These are phyloP conservation scores for Mimachlamys varia DNA, from an alignment of 2,888 invertebrate genomes.

Conservation along the genomic window DNA sequence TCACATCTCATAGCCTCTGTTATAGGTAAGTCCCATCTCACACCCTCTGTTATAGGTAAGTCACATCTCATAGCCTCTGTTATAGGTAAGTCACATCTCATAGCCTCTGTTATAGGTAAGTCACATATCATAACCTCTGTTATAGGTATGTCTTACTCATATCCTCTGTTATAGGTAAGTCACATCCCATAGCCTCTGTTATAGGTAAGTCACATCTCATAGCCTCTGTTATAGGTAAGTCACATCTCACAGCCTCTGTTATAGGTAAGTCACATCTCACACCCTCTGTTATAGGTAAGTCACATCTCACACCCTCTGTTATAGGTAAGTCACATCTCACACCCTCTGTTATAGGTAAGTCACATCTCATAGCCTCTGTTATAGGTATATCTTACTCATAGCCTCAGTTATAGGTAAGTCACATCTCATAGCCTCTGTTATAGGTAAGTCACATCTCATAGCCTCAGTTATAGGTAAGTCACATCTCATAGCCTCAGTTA, in stretches of 20 bases:
- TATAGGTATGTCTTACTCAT: neutral
- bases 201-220: constrained; percentile 68
- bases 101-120: neutral
- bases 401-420: neutral
- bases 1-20: neutral
- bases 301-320: neutral
- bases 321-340: neutral
- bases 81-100: neutral
- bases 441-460: neutral
- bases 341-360: neutral
- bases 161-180: neutral
- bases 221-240: neutral
- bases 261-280: neutral
- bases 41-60: neutral
- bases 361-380: neutral
- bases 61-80: neutral
- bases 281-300: neutral
- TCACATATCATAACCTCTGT: neutral
- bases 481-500: neutral
- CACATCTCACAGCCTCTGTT: neutral
- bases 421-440: neutral
- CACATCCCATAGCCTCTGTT: constrained; percentile 76
- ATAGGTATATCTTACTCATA: neutral
- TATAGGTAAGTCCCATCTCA: neutral
- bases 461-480: neutral